Evolutionary conservation across 1,140 invertebrate genomes (phyloP), one percentile per base, ranked within the genome.

Genomic region (Caenorhabditis inopinata): DNA sequence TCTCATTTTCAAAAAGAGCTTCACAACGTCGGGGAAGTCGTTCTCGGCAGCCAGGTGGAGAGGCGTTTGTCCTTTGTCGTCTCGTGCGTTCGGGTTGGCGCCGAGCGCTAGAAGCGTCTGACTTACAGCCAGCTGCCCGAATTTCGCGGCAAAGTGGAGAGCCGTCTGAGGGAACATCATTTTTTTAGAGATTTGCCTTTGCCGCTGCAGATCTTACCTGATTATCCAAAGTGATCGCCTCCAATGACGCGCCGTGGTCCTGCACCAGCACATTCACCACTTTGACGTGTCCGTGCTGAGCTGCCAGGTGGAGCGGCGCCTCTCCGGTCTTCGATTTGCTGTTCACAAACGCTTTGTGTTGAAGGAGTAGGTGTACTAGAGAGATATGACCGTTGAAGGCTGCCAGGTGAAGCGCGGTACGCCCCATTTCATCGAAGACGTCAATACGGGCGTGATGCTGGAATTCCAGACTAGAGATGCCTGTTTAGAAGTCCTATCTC

Each of bases 331-430:
- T 97, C 21, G 91, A 91, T 74, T 92, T 92, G 48, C 91, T 91
- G 90, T 98, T 99, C 58, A 98, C 97, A 89, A 98, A 99, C 0
- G 97, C 97, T 90, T 98, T 98, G 89, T 96, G 94, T 74, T 94
- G 93, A 18, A 99, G 90, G n/a, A 99, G 90, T 12, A 95, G 93
- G 89, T 98, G 95, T 87, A 95, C 96, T 0, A 98, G 94, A 89
- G 95, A 89, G 16, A 90, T 83, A 87, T 94, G 97, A 0, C 96
- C 96, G 85, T 93, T 93, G 87, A 98, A 95, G 1, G 95, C 95
- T 0, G 96, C 96, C 79, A 98, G 90, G 90, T 99, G 97, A 47
- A 99, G 90, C 3, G 85, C 85, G n/a, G 88, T 88, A 29, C 85
- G 18, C 7, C 82, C 82, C 29, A 75, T 77, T 82, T 93, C 93